phyloP scores from a whole-genome alignment of 30 jellyfish, hydroid and myxozoan genomes.

The Cassiopea andromeda region DNA sequence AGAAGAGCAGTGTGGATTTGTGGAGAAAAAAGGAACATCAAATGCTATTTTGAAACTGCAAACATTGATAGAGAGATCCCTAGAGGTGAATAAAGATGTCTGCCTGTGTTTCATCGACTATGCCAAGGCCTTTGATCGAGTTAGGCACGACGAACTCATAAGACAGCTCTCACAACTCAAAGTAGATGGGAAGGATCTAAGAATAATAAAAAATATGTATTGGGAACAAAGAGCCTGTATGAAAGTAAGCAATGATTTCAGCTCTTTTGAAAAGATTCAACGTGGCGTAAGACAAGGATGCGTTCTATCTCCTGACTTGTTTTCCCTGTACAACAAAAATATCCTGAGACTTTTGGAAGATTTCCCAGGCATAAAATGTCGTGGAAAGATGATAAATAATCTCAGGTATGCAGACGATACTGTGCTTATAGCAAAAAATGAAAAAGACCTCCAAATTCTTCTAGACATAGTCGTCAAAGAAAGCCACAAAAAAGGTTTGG shows the following conservation, averaged over 20 bases:
- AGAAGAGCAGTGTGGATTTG: conserved; percentile 29
- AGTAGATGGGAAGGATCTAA: conserved; percentile 22
- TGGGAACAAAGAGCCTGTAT: conserved; percentile 29
- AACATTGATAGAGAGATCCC: background rate
- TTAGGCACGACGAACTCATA: background rate
- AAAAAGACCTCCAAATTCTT: background rate
- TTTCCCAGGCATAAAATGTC: too few relatives aligned
- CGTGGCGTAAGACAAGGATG: conserved; percentile 5
- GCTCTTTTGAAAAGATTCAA: background rate
- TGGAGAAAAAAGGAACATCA: background rate
- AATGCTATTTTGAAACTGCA: background rate
- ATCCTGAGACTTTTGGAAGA: background rate
- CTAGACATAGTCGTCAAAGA: background rate
- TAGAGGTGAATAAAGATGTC: conserved; percentile 8
- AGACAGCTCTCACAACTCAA: background rate
- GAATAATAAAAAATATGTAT: background rate
- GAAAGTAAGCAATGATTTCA: background rate
- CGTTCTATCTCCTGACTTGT: background rate
- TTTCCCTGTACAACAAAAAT: background rate
- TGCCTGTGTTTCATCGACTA: conserved; percentile 26
- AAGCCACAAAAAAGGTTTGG: background rate
- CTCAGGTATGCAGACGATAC: conserved; percentile 9
- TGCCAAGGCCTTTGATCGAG: conserved; percentile 22
- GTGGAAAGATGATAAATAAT: background rate
- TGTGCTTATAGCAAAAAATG: background rate